These are phyloP conservation scores for Nephrotoma guestfalica DNA, from an alignment of 2,888 invertebrate genomes.

Conservation along the genomic window DNA sequence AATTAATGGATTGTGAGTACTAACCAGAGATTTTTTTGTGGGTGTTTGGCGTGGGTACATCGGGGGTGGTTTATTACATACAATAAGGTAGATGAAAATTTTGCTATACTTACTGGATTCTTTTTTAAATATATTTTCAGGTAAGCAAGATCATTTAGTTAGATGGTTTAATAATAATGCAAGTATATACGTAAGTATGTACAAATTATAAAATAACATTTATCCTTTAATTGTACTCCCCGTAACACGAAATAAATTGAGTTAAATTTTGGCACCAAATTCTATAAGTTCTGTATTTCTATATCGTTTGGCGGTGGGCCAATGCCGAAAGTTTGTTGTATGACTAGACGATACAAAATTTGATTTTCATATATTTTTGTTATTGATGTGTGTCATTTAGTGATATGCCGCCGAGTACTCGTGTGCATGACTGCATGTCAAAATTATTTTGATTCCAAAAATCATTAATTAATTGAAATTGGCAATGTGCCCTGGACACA, in stretches of 20 bases:
- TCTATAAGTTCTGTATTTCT: neutral
- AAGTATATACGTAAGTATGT: neutral
- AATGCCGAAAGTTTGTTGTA: neutral
- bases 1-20: neutral
- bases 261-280: neutral
- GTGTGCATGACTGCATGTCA: neutral
- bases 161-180: too few relatives aligned
- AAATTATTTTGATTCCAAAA: neutral
- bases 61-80: too few relatives aligned
- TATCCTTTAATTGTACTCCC: neutral
- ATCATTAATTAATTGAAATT: neutral
- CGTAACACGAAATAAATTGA: neutral
- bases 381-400: neutral
- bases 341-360: neutral
- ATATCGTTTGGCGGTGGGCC: neutral
- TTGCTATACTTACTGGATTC: neutral
- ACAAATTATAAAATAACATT: neutral
- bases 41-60: neutral
- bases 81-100: too few relatives aligned
- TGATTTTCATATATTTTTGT: neutral
- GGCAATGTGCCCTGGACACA: neutral
- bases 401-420: neutral
- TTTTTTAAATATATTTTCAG: neutral
- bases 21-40: neutral
- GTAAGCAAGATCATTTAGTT: neutral